phyloP scores from a whole-genome alignment of 1,140 invertebrate species.

The Calosoma granatense region DNA sequence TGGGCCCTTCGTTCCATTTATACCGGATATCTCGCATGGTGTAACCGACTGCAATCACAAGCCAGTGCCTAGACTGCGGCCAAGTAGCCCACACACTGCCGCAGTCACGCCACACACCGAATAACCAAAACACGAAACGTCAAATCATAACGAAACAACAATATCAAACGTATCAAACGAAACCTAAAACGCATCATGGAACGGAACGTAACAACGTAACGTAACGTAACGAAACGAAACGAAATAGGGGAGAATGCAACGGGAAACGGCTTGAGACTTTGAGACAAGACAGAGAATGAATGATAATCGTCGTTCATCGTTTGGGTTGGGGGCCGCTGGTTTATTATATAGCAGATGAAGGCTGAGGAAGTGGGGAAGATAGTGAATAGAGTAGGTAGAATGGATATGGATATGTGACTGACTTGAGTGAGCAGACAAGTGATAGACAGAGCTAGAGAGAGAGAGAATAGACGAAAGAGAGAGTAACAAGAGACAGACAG shows the following conservation, averaged over 20 bases:
- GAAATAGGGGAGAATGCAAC: background rate
- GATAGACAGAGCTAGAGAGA: conserved; percentile 15
- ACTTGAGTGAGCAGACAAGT: conserved; percentile 12
- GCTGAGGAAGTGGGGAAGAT: too few species aligned
- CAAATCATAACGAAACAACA: too few species aligned
- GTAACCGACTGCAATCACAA: conserved; percentile 81
- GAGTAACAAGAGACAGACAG: conserved; percentile 12
- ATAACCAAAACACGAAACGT: background rate
- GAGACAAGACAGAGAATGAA: background rate
- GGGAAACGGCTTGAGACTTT: too few species aligned
- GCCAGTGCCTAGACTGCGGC: conserved; percentile 31
- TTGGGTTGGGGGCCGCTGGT: background rate
- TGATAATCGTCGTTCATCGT: background rate
- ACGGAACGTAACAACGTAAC: too few species aligned
- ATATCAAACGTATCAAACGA: too few species aligned
- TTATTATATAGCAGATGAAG: too few species aligned
- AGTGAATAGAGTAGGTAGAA: too few species aligned
- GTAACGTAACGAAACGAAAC: background rate
- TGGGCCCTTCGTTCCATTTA: conserved; percentile 88
- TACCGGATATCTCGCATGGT: conserved; percentile 94
- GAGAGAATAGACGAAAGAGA: conserved; percentile 15
- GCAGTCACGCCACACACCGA: conserved; percentile 4
- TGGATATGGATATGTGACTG: background rate
- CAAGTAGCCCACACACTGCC: background rate
- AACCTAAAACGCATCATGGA: too few species aligned